Evolutionary conservation across 2,888 invertebrate genomes (phyloP), one percentile per base, ranked within the genome.

Genomic region (Perdita meconis): DNA sequence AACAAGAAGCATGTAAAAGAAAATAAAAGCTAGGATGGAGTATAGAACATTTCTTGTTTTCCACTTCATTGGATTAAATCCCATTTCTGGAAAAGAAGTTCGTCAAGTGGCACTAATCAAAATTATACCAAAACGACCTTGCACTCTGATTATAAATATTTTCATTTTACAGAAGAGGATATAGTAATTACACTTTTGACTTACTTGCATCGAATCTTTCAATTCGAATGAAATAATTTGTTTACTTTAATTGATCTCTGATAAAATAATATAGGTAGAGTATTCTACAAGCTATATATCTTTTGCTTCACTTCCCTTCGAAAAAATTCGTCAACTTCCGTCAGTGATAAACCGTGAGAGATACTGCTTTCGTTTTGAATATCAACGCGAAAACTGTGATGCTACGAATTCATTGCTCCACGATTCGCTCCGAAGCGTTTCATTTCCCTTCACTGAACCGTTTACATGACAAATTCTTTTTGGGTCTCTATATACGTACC

Each of bases 61-160:
- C 92, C 92, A 92, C 81, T 83, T 91, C 83, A 92, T 82, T 24
- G 92, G 92, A 87, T 92, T 92, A 1, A 88, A 30, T 55, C 80
- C 68, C 91, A 92, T 92, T 22, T 72, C 73, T 81, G 47, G 61
- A 68, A 13, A 24, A 24, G n/a, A 42, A 42, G n/a, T 19, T 56
- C n/a, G 1, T 12, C 8, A 0, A 4, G 10, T 12, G 0, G 51
- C 44, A 36, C 2, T 30, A n/a, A n/a, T n/a, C n/a, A 30, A 30
- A 65, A 55, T 59, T 56, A 1, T 16, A 53, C 8, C 16, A 38
- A 40, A 59, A 8, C 0, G 6, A 16, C 8, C 38, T 53, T 12
- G 36, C 13, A 10, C 6, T 10, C 10, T 5, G 22, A 34, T 34
- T n/a, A 19, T 16, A 16, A 40, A 30, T 53, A 1, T 38, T 44